A percentile compares a stretch with the other conserved stretches of the same genome.
These are phyloP conservation scores for Prunella strophiata DNA, from an alignment of 2,797 vertebrate genomes.

Conservation along the genomic window DNA sequence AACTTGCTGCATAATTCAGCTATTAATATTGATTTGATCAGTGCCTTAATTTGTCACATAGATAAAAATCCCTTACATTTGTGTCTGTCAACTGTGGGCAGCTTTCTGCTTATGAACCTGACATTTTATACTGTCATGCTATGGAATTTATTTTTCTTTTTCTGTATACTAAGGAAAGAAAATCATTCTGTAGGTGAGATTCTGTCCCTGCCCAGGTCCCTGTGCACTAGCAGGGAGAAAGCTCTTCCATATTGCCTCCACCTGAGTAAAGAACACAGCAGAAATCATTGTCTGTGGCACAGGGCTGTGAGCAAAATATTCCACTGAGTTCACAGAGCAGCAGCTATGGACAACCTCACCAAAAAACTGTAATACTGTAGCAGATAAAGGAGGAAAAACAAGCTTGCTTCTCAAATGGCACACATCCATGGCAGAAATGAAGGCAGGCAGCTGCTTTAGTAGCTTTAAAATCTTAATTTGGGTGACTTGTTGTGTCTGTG, in stretches of 20 bases:
- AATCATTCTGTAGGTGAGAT: not conserved
- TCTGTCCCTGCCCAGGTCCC: not conserved
- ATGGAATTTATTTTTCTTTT: not conserved
- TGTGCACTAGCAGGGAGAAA: not conserved
- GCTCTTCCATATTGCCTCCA: not conserved
- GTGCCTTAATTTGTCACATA: not conserved
- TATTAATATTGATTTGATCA: not conserved
- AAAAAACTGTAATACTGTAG: not conserved
- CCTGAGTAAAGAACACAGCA: not conserved
- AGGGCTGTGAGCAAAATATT: not conserved
- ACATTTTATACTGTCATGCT: not conserved
- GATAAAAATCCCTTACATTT: not conserved
- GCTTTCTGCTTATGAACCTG: not conserved
- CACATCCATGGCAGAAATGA: not conserved
- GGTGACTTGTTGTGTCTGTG: not conserved
- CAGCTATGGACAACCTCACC: not conserved
- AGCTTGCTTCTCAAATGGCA: not conserved
- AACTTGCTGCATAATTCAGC: not conserved
- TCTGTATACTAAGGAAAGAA: not conserved
- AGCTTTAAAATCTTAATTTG: not conserved
- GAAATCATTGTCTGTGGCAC: not conserved
- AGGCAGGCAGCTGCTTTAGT: not conserved
- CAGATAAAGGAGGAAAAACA: not conserved
- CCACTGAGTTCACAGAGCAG: not conserved
- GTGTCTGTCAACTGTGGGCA: not conserved